Evolutionary conservation across 2,797 vertebrate species (phyloP), one percentile per base, ranked within the genome.

Genomic region (Telmatherina bonti): DNA sequence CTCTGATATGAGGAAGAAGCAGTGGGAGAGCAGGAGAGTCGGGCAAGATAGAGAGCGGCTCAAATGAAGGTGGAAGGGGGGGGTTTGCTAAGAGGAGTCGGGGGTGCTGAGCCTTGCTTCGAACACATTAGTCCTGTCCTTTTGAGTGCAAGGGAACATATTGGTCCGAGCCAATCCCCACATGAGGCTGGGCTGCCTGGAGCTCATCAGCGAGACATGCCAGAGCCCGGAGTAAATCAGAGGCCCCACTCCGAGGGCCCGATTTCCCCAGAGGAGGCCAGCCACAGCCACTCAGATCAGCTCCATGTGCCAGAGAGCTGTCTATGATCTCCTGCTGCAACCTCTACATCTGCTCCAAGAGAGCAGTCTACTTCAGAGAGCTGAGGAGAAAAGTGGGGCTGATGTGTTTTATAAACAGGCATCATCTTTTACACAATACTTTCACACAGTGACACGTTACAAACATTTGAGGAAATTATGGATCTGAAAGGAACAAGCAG

Each of bases 161-260:
- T 93, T 90, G 90, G 90, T 89, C 76, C 53, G 73, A 82, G 78
- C 83, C 89, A 88, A 89, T 91, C 83, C 90, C 86, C 83, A 80
- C 79, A 89, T 88, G 90, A 88, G 77, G 85, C 91, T 13, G 16
- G 62, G 80, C 77, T 81, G 86, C 90, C 85, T 89, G 86, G 78
- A 93, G 91, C 93, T 90, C 93, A 93, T 94, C 92, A 93, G 82
- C 58, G 69, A 90, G 91, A 91, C 88, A 84, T 90, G 88, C 88
- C 86, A 84, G 89, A 85, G 82, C 88, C 88, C 61, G 77, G 90
- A 93, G 92, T 93, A 91, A 93, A 94, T 94, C 92, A 93, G 82
- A 84, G 88, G 77, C 70, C 78, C 81, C 70, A 82, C 85, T 92
- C 89, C 78, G 83, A 81, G 74, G 81, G 86, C 79, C 83, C 87